phyloP scores from a whole-genome alignment of 2,797 vertebrate genomes.

The Myotis findleyi region DNA sequence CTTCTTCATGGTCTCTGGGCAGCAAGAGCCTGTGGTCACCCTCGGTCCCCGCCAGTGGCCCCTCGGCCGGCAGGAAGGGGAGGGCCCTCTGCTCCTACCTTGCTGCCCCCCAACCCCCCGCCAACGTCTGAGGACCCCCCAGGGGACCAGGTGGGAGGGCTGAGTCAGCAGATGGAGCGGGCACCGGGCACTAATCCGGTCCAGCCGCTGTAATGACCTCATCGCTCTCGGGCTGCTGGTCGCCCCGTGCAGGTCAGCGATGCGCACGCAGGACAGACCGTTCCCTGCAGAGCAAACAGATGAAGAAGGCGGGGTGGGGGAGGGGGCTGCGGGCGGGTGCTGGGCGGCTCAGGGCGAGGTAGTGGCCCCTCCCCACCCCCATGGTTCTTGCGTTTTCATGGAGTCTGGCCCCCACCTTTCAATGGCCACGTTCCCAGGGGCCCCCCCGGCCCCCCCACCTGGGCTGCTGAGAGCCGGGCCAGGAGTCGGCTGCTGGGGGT shows the following conservation, averaged over 20 bases:
- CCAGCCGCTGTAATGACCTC: background rate
- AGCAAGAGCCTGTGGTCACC: background rate
- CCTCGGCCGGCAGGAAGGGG: background rate
- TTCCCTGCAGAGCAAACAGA: slow-evolving; percentile 1
- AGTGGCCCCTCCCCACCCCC: background rate
- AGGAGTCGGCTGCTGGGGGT: accelerated
- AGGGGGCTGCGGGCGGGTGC: background rate
- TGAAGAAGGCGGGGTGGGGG: accelerated
- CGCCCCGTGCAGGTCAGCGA: slow-evolving; percentile 2
- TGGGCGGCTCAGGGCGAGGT: background rate
- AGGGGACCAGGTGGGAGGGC: background rate
- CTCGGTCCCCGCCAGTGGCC: background rate
- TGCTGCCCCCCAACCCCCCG: accelerated
- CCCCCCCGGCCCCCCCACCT: background rate
- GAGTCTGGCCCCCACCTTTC: too few species aligned
- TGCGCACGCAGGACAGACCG: background rate
- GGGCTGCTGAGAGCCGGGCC: background rate
- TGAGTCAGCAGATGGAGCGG: background rate
- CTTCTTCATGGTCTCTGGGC: background rate
- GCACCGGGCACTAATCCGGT: background rate
- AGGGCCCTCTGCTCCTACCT: background rate
- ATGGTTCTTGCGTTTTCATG: accelerated
- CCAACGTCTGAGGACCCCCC: too few species aligned
- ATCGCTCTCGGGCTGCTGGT: background rate
- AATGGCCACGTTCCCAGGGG: background rate